Base-by-base conservation (phyloP, 2,113 vertebrate genomes). In the Centropus unirufus region DNA sequence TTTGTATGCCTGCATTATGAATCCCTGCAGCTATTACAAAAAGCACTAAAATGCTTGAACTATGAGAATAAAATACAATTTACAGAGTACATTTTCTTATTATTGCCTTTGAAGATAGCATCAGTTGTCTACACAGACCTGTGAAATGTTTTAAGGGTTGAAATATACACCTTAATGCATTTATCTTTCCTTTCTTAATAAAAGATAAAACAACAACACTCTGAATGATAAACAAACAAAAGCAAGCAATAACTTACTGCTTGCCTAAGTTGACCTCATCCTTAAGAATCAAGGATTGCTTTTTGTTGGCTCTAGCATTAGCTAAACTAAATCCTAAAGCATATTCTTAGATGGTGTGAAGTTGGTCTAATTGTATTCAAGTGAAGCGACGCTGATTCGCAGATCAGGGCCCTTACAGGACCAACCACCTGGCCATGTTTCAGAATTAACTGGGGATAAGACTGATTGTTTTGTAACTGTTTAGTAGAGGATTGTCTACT, bases 1-100 rank as follows among this genome's bases (percentile, higher is more conserved):
- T 96, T 96, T 91, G 83, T 95, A 90, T 90, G 96, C 95, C 89
- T 95, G 78, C 93, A 92, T 90, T 94, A 76, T 93, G 92, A 93
- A 92, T 94, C 95, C 96, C 94, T 87, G 30, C 57, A 98, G 97
- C 94, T 96, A 96, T 96, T 96, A 78, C 44, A 88, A 86, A 76
- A 90, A 76, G 58, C 8, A 59, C 55, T 70, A 49, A 88, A 90
- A 83, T 44, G 30, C 47, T 93, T 86, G 74, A 86, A 77, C 47
- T 87, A n/a, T 52, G 57, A 79, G 47, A 76, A 47, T 70, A 88
- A 97, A 93, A 90, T 73, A 64, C 44, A 67, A 80, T 96, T 97
- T 96, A 92, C 20, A 79, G 57, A 91, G 72, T 81, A 55, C 46
- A 63, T 89, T 94, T 94, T 91, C 44, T 74, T 74, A 59, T 89